Percentiles rank a stretch among this genome's conserved stretches.
Conservation (phyloP, 2,888 invertebrate species). For the Oscheius onirici region DNA sequence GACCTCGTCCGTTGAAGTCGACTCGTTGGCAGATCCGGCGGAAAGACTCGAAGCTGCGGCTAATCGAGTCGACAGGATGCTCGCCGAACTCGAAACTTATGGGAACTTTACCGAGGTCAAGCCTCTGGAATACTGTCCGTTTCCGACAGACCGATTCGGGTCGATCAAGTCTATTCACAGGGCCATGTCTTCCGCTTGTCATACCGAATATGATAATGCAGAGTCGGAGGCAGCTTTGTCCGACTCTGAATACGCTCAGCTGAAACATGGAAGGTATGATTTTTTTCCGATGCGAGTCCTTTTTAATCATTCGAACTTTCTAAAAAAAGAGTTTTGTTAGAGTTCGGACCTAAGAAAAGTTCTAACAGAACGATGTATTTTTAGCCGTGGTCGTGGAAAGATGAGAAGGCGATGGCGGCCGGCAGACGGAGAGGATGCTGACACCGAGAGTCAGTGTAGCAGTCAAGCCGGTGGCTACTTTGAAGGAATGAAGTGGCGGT, state of each 20-base stretch:
- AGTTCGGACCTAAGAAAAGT: no score
- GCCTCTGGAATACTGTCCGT: constrained; percentile 52
- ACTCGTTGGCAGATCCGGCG: constrained; percentile 35
- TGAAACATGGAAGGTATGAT: not conserved
- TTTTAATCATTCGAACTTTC: no score
- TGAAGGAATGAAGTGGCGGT: constrained; percentile 55
- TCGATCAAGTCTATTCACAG: constrained; percentile 47
- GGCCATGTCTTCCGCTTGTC: constrained; percentile 63
- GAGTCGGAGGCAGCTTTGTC: constrained; percentile 55
- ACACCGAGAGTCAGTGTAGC: constrained; percentile 53
- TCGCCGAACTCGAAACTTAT: constrained; percentile 58
- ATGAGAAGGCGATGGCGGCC: constrained; percentile 6
- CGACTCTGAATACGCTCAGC: constrained; percentile 37
- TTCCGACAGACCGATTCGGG: constrained; percentile 48
- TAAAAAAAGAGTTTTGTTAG: no score
- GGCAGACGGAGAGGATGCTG: constrained; percentile 37
- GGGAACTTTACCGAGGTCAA: constrained; percentile 55
- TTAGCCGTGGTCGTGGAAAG: not conserved
- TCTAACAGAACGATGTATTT: no score
- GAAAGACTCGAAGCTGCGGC: constrained; percentile 66
- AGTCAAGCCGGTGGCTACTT: constrained; percentile 43
- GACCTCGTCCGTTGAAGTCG: constrained; percentile 35
- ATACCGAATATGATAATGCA: constrained; percentile 70
- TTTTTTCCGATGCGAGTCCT: no score
- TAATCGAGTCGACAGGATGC: constrained; percentile 66